These are phyloP conservation scores for Melangyna quadrimaculata DNA, from an alignment of 2,888 invertebrate species.

Conservation along the genomic window DNA sequence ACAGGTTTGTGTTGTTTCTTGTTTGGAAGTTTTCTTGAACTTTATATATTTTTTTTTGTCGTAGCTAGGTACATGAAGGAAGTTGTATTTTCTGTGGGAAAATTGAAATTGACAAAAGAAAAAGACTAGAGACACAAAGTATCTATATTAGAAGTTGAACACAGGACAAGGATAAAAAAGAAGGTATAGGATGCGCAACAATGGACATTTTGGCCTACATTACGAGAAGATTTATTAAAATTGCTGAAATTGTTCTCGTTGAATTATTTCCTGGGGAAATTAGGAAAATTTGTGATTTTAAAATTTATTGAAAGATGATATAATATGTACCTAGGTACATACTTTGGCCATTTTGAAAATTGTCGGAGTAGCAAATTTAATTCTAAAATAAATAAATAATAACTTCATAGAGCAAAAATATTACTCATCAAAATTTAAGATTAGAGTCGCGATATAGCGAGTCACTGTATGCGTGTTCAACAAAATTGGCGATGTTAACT, in stretches of 20 bases:
- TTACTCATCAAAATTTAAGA: too few species aligned
- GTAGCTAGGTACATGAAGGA: conserved; percentile 2
- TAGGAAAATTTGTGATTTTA: conserved; percentile 17
- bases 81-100: conserved; percentile 17
- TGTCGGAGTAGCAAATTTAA: neutral
- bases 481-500: too few species aligned
- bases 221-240: conserved; percentile 61
- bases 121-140: neutral
- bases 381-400: too few species aligned
- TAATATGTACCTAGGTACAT: too few species aligned
- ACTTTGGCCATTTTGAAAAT: neutral
- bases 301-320: conserved; percentile 8
- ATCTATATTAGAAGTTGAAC: neutral
- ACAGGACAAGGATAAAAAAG: conserved; percentile 30
- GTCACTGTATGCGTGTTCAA: too few species aligned
- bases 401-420: too few species aligned
- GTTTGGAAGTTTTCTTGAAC: conserved; percentile 56
- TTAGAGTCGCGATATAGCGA: too few species aligned
- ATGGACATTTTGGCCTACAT: conserved; percentile 57
- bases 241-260: conserved; percentile 53
- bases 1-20: conserved; percentile 52
- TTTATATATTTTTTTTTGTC: conserved; percentile 24
- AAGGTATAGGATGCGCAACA: conserved; percentile 32
- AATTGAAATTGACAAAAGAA: conserved; percentile 11
- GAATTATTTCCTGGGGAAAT: conserved; percentile 46